phyloP scores from a whole-genome alignment of 2,797 vertebrate genomes.

The Distichodus sexfasciatus region DNA sequence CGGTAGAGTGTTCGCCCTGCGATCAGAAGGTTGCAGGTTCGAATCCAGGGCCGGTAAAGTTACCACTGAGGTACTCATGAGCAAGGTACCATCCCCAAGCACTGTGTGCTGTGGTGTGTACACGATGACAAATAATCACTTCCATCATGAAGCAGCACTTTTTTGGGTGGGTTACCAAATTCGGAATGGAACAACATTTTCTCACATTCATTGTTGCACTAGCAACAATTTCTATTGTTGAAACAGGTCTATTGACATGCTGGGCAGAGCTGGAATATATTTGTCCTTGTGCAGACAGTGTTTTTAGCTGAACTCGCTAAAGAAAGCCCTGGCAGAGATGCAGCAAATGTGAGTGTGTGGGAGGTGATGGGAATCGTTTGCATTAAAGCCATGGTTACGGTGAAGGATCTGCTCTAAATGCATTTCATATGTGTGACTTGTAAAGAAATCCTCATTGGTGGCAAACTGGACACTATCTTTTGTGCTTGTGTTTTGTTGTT shows the following conservation, averaged over 20 bases:
- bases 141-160: too few species aligned
- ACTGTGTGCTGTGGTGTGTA: too few species aligned
- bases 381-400: slow-evolving; percentile 1
- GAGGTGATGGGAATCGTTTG: slow-evolving; percentile 24
- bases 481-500: not conserved
- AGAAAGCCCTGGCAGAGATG: not conserved
- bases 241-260: slow-evolving; percentile 19
- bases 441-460: not conserved
- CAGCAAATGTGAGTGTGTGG: slow-evolving; percentile 17
- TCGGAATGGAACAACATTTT: slow-evolving; percentile 58
- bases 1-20: too few species aligned
- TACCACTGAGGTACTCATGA: too few species aligned
- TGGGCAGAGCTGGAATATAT: slow-evolving; percentile 17
- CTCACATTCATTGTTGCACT: slow-evolving; percentile 40
- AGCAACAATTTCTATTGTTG: slow-evolving; percentile 4
- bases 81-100: too few species aligned
- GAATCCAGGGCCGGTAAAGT: too few species aligned
- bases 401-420: slow-evolving; percentile 12
- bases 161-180: too few species aligned
- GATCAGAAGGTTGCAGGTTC: too few species aligned
- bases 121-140: too few species aligned
- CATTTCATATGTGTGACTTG: slow-evolving; percentile 14
- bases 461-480: not conserved
- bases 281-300: not conserved
- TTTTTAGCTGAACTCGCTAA: slow-evolving; percentile 21